Base-by-base conservation (phyloP, 1,140 invertebrate genomes). In the Nasonia giraulti region DNA sequence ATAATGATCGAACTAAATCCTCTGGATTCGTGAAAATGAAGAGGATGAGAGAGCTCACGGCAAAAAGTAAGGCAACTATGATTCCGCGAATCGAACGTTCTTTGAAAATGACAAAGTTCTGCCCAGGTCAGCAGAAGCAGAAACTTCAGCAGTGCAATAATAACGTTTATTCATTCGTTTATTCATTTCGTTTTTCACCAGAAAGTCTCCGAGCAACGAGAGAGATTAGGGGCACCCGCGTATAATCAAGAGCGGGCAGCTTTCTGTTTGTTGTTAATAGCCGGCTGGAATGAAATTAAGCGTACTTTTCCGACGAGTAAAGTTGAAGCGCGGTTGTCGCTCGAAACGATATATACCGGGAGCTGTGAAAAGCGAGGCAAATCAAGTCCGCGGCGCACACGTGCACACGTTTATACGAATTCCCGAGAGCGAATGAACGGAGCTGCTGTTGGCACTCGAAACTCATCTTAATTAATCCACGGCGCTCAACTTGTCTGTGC, bases 391-490 rank as follows among this genome's bases (percentile, higher is more conserved):
- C 50, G 50, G 11, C 12, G 11, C 50, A 55, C 5, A 5, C 4
- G 11, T 11, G 47, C 17, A 33, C 7, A 78, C 44, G 27, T n/a
- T 20, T 75, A 23, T 44, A 75, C 6, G 20, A 69, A 69, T 69
- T 44, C 37, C 37, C 66, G 40, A 23, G 20, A 5, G 8, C 17
- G 4, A 73, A 73, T 71, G 40, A 71, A 79, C 14, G 50, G 33
- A 71, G 37, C 37, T 68, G 23, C 31, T 1, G 71, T 47, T 40
- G 74, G 47, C 71, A 66, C 47, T 84, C 20, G 17, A 62, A 80
- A 80, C 78, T 85, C 31, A 33, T 75, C 77, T 85, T 85, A 85
- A 80, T 85, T 85, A 85, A 80, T 80, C 69, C 47, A 55, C 40
- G 40, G 40, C n/a, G 66, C 74, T 80, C 66, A 74, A 79, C 68